These are phyloP conservation scores for Scotopteryx bipunctaria DNA, from an alignment of 2,888 invertebrate genomes.

Conservation along the genomic window DNA sequence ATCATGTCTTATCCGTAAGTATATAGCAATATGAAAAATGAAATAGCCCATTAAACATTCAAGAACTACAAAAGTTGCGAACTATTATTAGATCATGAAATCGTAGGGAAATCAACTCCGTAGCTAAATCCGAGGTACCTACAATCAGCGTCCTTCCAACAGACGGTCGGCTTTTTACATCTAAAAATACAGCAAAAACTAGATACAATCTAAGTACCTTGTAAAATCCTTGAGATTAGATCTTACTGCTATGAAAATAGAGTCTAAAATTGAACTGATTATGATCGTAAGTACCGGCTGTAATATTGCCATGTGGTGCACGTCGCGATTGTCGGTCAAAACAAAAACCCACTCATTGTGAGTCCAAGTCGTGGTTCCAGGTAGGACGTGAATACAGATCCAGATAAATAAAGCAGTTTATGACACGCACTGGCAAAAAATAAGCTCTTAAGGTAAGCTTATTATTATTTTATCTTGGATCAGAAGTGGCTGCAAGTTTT, in stretches of 20 bases:
- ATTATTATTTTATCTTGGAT: no score
- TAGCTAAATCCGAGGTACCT: constrained; percentile 5
- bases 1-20: no score
- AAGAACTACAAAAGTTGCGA: no score
- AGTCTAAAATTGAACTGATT: constrained; percentile 15
- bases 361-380: constrained; percentile 21
- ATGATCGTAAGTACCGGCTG: neutral
- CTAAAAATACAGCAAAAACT: constrained; percentile 34
- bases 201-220: constrained; percentile 18
- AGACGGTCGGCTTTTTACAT: constrained; percentile 32
- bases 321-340: constrained; percentile 27
- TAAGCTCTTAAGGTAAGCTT: neutral
- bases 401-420: constrained; percentile 14
- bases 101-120: neutral
- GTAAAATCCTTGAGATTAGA: neutral
- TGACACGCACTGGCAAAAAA: neutral
- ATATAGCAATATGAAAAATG: no score
- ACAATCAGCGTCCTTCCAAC: constrained; percentile 24
- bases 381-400: constrained; percentile 31
- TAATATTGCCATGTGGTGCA: constrained; percentile 29
- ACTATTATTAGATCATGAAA: no score
- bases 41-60: no score
- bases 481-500: no score
- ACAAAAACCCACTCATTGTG: constrained; percentile 20
- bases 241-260: constrained; percentile 22